Percentiles rank a stretch among this genome's conserved stretches.
Evolutionary conservation across 2,797 vertebrate species (phyloP).

Genomic region (Xyrichtys novacula): DNA sequence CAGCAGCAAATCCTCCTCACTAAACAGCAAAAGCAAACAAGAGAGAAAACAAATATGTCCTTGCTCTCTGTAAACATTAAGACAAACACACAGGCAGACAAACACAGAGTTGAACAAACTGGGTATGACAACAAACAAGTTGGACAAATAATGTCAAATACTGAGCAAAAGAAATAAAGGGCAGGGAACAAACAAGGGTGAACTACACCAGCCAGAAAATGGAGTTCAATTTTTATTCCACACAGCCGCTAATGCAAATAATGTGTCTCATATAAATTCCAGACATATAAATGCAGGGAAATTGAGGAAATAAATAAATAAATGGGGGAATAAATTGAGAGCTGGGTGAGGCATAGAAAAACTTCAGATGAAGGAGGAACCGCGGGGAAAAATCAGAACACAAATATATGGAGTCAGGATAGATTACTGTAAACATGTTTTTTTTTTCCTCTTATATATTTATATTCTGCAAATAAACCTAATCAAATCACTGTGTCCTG

Average conservation of each 20-base stretch:
- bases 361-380: conserved; percentile 60
- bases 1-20: conserved; percentile 31
- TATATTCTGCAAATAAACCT: conserved; percentile 10
- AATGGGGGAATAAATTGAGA: conserved; percentile 59
- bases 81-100: conserved; percentile 61
- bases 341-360: conserved; percentile 31
- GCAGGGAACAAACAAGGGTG: conserved; percentile 50
- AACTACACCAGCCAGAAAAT: conserved; percentile 41
- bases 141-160: conserved; percentile 72
- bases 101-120: conserved; percentile 69
- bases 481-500: conserved; percentile 47
- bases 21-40: conserved; percentile 60
- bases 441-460: conserved; percentile 15
- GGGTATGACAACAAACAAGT: conserved; percentile 74
- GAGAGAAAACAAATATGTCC: conserved; percentile 54
- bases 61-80: conserved; percentile 63
- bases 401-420: conserved; percentile 50
- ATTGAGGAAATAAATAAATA: conserved; percentile 58
- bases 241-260: conserved; percentile 62
- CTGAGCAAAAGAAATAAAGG: conserved; percentile 60
- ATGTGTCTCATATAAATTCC: conserved; percentile 54
- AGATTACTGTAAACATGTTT: conserved; percentile 61
- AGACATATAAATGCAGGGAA: conserved; percentile 42
- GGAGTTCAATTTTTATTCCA: conserved; percentile 49
- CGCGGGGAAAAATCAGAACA: conserved; percentile 42